A percentile compares a stretch with the other conserved stretches of the same genome.
Evolutionary conservation across 2,888 invertebrate species (phyloP).

Genomic region (Timema cristinae): DNA sequence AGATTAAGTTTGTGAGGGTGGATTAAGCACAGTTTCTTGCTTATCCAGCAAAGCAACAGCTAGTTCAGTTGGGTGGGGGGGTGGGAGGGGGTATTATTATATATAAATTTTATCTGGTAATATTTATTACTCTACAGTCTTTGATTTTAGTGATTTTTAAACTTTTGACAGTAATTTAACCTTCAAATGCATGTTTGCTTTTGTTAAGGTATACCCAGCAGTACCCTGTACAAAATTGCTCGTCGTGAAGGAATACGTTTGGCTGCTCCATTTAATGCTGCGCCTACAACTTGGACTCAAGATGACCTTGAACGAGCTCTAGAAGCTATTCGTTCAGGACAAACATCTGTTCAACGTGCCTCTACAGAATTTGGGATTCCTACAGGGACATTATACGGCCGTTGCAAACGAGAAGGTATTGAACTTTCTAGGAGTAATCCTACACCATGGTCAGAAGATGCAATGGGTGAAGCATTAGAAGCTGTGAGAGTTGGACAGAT

Average conservation of each 20-base stretch:
- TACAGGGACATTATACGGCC: conserved; percentile 81
- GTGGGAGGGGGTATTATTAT: no score
- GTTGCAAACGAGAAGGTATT: conserved; percentile 86
- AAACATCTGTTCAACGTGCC: conserved; percentile 79
- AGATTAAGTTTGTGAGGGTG: no score
- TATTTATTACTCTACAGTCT: no score
- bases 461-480: conserved; percentile 86
- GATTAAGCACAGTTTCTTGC: no score
- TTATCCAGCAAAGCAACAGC: no score
- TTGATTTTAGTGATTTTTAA: no score
- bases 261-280: conserved; percentile 87
- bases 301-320: conserved; percentile 79
- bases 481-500: conserved; percentile 84
- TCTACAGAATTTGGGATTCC: conserved; percentile 85
- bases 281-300: conserved; percentile 83
- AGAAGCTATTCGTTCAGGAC: conserved; percentile 74
- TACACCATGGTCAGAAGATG: conserved; percentile 92
- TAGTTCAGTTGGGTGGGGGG: no score
- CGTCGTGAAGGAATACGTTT: conserved; percentile 83
- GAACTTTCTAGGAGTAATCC: conserved; percentile 83
- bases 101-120: no score
- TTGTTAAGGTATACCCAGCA: conserved; percentile 72
- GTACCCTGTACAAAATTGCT: conserved; percentile 87
- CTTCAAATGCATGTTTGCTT: no score
- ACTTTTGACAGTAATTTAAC: no score